Base-by-base conservation (phyloP, 2,888 invertebrate genomes). In the Aporophyla nigra region DNA sequence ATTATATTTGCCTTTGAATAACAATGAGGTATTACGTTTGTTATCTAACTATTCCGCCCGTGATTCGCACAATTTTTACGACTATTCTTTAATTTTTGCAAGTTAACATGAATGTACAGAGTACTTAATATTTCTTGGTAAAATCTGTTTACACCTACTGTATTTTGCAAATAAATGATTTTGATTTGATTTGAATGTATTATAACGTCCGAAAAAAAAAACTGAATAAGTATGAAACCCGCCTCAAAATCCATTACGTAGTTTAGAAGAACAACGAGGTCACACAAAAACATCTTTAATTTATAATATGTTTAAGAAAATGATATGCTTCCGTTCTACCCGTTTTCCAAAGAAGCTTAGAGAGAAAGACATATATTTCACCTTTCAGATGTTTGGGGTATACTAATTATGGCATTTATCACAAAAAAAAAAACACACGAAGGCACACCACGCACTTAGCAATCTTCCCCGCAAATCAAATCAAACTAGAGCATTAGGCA, bases 1-100 rank as follows among this genome's bases (percentile, higher is more conserved):
- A 66, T 59, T 61, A 71, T 66, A 66, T 59, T 69, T 24, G 19
- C 40, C 49, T 40, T 58, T 49, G 24, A 58, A 58, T 14, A 65
- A 53, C n/a, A 65, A 63, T 51, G 51, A 53, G 43, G 33, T 51
- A 27, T 66, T 27, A 51, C 14, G 43, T 65, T 65, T 58, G 51
- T 27, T 16, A 53, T 24, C 46, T 46, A 19, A 59, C 5, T n/a
- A 40, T 33, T 3, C 1, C 21, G 33, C 3, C 24, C 1, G 19
- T 6, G 19, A 12, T 46, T 24, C 19, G 5, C 65, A 65, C 6
- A 6, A 19, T 46, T 49, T 24, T 19, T 19, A 12, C 12, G 19
- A 65, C 5, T 63, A 9, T n/a, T 16, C 2, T n/a, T 40, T 62
- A n/a, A n/a, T n/a, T 21, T 40, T 7, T 7, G 7, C n/a, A 14